phyloP scores from a whole-genome alignment of 2,888 invertebrate species.

The Meloe dianella region DNA sequence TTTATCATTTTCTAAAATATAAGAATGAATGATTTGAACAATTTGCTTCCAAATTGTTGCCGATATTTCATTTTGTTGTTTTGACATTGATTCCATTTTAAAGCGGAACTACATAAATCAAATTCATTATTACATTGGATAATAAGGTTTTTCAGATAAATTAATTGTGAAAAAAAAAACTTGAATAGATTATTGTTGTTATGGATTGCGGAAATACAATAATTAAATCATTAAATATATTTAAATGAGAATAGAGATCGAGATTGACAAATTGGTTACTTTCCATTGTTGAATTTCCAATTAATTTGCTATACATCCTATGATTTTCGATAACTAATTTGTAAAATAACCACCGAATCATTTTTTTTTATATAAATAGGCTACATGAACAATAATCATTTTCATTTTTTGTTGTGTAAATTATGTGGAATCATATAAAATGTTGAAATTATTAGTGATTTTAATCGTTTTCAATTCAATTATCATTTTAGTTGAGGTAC shows the following conservation, averaged over 20 bases:
- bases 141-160: too few species aligned
- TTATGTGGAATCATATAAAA: conserved; percentile 2
- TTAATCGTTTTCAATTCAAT: neutral
- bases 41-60: conserved; percentile 53
- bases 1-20: conserved; percentile 51
- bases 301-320: conserved; percentile 49
- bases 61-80: conserved; percentile 43
- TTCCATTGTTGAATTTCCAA: conserved; percentile 35
- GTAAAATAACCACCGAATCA: conserved; percentile 14
- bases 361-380: conserved; percentile 20
- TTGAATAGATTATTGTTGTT: too few species aligned
- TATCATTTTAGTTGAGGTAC: conserved; percentile 11
- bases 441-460: conserved; percentile 10
- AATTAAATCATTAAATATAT: conserved; percentile 30
- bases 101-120: conserved; percentile 21
- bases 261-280: conserved; percentile 44
- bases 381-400: conserved; percentile 14
- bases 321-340: conserved; percentile 34
- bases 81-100: conserved; percentile 35
- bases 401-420: neutral
- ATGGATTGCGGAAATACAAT: conserved; percentile 22
- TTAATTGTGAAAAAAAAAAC: too few species aligned
- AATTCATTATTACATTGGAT: too few species aligned
- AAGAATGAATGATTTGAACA: conserved; percentile 43
- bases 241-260: neutral